Conservation (phyloP, 2,888 invertebrate species). For the Melanchra persicariae region DNA sequence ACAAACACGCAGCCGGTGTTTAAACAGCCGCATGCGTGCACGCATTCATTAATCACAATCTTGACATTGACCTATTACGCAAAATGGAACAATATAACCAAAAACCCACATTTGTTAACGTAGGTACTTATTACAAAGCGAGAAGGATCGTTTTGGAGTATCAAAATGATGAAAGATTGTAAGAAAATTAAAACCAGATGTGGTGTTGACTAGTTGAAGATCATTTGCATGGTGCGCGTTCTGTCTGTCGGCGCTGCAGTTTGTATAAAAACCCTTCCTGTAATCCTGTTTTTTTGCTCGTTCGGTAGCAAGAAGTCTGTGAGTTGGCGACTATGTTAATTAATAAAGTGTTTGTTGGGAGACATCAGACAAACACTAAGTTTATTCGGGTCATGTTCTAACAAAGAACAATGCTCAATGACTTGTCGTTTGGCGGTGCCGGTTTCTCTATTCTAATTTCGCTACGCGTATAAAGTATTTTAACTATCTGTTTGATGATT, state of each 20-base stretch:
- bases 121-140: conserved; percentile 54
- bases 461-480: conserved; percentile 25
- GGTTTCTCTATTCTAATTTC: conserved; percentile 50
- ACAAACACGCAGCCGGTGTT: conserved; percentile 49
- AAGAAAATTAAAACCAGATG: conserved; percentile 71
- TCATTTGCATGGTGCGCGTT: conserved; percentile 76
- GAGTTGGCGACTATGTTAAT: conserved; percentile 44
- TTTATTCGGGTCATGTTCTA: conserved; percentile 51
- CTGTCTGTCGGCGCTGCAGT: conserved; percentile 62
- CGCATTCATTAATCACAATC: conserved; percentile 66
- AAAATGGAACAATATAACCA: conserved; percentile 68
- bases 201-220: conserved; percentile 56
- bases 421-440: conserved; percentile 49
- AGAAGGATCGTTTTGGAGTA: conserved; percentile 53
- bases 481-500: conserved; percentile 37
- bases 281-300: conserved; percentile 58
- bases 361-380: conserved; percentile 26
- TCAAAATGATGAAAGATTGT: conserved; percentile 38
- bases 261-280: conserved; percentile 51
- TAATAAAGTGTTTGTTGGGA: conserved; percentile 36
- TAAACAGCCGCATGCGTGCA: conserved; percentile 57
- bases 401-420: conserved; percentile 59
- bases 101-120: conserved; percentile 50
- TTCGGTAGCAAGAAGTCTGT: conserved; percentile 43
- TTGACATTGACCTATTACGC: conserved; percentile 75